Percentiles rank a stretch among this genome's conserved stretches.
Conservation (phyloP, 1,140 invertebrate species). For the Probaryconus sp. region DNA sequence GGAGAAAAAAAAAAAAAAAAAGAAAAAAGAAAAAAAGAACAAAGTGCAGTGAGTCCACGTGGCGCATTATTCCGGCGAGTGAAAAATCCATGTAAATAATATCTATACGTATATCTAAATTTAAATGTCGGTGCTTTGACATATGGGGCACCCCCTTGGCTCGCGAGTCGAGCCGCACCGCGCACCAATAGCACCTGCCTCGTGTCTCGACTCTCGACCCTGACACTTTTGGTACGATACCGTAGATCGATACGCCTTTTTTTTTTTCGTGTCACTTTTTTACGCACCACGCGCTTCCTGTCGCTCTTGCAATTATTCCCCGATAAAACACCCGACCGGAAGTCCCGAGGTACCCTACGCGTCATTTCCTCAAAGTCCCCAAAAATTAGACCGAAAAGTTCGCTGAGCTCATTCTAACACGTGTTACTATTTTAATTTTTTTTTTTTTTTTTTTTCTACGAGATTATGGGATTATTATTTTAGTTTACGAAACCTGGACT, state of each 20-base stretch:
- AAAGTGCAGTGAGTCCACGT: conserved; percentile 33
- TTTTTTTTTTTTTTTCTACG: too few relatives aligned
- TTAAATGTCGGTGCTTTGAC: conserved; percentile 58
- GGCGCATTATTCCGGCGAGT: conserved; percentile 38
- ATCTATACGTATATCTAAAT: conserved; percentile 53
- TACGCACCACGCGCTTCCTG: conserved; percentile 28
- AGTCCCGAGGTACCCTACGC: conserved; percentile 18
- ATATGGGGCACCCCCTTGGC: conserved; percentile 42
- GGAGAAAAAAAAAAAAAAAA: too few relatives aligned
- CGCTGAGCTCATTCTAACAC: too few relatives aligned
- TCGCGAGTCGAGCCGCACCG: conserved; percentile 11
- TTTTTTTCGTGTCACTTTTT: conserved; percentile 27
- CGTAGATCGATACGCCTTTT: conserved; percentile 51
- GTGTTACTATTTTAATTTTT: too few relatives aligned
- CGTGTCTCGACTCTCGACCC: conserved; percentile 53
- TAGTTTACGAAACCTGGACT: too few relatives aligned
- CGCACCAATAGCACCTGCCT: conserved; percentile 48
- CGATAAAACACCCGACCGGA: conserved; percentile 44
- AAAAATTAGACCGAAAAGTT: too few relatives aligned
- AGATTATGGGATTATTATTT: too few relatives aligned
- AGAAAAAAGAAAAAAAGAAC: conserved; percentile 18
- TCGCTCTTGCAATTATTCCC: conserved; percentile 39
- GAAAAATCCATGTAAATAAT: conserved; percentile 60
- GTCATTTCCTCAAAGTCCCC: conserved; percentile 40
- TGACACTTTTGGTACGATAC: conserved; percentile 58